These are phyloP conservation scores for Dryas iulia DNA, from an alignment of 1,140 invertebrate species.

Conservation along the genomic window DNA sequence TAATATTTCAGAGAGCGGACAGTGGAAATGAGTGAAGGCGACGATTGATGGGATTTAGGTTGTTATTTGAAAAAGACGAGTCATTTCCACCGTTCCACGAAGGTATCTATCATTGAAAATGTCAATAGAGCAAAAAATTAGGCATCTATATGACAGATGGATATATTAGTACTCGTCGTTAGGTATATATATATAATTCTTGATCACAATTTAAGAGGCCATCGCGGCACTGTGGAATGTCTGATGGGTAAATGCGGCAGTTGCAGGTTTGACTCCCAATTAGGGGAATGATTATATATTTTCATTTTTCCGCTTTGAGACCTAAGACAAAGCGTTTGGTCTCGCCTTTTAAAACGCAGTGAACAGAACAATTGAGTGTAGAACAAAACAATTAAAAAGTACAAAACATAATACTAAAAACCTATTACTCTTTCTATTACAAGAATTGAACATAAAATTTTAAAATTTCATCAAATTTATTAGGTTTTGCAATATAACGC, in stretches of 20 bases:
- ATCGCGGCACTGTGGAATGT: no score
- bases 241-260: no score
- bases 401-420: neutral
- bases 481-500: neutral
- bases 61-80: conserved; percentile 77
- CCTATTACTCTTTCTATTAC: neutral
- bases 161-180: neutral
- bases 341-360: no score
- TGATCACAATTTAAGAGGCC: no score
- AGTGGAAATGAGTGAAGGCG: conserved; percentile 71
- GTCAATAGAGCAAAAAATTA: conserved; percentile 77
- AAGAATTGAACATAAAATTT: neutral
- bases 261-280: no score
- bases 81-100: conserved; percentile 62
- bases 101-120: conserved; percentile 74
- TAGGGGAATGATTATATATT: no score
- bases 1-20: conserved; percentile 71
- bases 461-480: neutral
- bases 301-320: no score
- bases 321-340: no score
- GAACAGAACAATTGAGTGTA: no score
- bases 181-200: no score
- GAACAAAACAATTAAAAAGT: neutral
- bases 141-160: conserved; percentile 59
- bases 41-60: conserved; percentile 67